phyloP scores from a whole-genome alignment of 2,888 invertebrate species.

The Perdita meconis region DNA sequence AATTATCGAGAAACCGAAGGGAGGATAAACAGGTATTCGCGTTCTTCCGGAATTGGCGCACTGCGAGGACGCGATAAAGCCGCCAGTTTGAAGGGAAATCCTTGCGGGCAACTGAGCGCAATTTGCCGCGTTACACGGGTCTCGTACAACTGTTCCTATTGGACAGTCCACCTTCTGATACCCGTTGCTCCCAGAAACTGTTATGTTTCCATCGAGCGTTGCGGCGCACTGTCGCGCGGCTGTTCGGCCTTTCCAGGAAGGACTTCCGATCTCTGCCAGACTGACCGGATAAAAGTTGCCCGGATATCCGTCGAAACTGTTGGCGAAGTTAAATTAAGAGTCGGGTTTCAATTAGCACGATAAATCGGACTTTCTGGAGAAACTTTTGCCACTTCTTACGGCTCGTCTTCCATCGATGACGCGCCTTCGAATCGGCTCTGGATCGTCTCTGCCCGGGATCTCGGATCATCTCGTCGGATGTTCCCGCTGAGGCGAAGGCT shows the following conservation, averaged over 20 bases:
- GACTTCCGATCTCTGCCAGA: background rate
- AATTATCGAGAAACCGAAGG: slow-evolving; percentile 49
- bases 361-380: slow-evolving; percentile 53
- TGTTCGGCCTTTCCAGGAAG: background rate
- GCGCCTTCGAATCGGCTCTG: background rate
- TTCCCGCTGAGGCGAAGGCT: background rate
- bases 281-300: slow-evolving; percentile 26
- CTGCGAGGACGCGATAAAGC: slow-evolving; percentile 63
- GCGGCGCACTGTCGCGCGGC: background rate
- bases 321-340: slow-evolving; percentile 69
- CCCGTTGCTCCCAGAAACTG: slow-evolving; percentile 10
- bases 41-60: slow-evolving; percentile 49
- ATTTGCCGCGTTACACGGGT: slow-evolving; percentile 55
- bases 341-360: slow-evolving; percentile 65
- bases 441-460: slow-evolving; percentile 19
- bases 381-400: slow-evolving; percentile 43
- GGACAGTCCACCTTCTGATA: slow-evolving; percentile 3
- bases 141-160: slow-evolving; percentile 13
- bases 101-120: slow-evolving; percentile 49
- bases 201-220: background rate
- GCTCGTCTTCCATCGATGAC: slow-evolving; percentile 27
- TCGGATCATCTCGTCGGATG: slow-evolving; percentile 5
- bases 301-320: slow-evolving; percentile 46
- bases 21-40: slow-evolving; percentile 51
- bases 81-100: slow-evolving; percentile 42